Evolutionary conservation across 2,797 vertebrate species (phyloP).

Genomic region (Oreochromis mossambicus): DNA sequence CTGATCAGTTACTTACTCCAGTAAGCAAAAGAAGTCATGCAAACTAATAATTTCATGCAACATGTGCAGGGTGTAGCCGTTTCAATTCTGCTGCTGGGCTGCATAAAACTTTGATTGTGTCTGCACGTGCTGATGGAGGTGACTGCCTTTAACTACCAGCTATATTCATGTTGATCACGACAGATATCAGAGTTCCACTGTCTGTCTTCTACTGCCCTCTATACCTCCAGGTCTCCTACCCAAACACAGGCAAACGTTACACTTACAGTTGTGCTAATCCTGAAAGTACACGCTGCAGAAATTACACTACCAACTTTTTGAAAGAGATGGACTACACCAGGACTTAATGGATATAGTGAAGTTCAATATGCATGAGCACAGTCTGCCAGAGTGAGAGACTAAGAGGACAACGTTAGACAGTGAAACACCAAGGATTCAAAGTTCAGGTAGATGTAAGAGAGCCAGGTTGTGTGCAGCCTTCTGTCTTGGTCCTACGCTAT

Average conservation of each 20-base stretch:
- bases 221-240: not conserved
- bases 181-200: too few species aligned
- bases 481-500: not conserved
- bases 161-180: fast-evolving
- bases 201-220: not conserved
- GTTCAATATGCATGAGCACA: not conserved
- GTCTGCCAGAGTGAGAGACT: not conserved
- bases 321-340: not conserved
- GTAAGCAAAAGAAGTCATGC: not conserved
- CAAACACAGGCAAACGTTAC: not conserved
- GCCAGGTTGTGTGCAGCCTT: not conserved
- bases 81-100: not conserved
- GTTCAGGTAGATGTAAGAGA: not conserved
- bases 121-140: not conserved
- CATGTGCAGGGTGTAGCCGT: not conserved
- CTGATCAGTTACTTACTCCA: not conserved
- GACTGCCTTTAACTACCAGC: not conserved
- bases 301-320: not conserved
- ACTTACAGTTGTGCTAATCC: not conserved
- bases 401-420: not conserved
- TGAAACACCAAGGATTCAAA: not conserved
- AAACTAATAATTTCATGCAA: not conserved
- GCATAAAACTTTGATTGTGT: not conserved
- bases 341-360: not conserved
- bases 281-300: not conserved